Percentiles rank a stretch among this genome's conserved stretches.
Conservation (phyloP, 2,113 vertebrate species). For the Hippocampus guttulatus region DNA sequence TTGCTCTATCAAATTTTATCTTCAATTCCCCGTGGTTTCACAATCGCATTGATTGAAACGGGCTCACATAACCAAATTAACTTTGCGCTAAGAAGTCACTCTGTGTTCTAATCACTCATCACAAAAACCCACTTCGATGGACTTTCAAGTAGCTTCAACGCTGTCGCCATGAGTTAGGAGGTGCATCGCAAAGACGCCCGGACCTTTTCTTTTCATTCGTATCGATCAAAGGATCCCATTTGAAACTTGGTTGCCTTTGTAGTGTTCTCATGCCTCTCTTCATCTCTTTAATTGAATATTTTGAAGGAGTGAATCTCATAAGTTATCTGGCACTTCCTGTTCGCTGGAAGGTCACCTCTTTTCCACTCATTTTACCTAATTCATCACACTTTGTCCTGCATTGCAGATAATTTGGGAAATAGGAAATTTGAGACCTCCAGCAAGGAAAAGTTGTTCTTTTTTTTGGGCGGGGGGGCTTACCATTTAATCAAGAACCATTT, state of each 20-base stretch:
- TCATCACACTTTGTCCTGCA: no score
- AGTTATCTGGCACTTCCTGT: no score
- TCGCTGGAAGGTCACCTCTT: no score
- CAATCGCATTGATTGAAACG: neutral
- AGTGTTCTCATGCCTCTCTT: no score
- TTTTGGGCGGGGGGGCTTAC: no score
- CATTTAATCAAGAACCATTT: no score
- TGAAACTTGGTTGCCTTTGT: neutral
- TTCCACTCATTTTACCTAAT: no score
- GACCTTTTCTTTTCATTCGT: neutral
- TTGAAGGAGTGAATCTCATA: no score
- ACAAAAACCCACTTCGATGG: neutral
- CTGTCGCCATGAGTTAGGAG: neutral
- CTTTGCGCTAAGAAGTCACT: conserved; percentile 9
- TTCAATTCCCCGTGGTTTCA: conserved; percentile 2
- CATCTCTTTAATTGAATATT: no score
- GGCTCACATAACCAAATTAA: conserved; percentile 6
- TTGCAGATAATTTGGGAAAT: no score
- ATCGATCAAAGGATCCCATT: neutral
- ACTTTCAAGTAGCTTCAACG: neutral
- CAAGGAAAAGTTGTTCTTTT: neutral
- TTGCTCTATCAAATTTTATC: conserved; percentile 23
- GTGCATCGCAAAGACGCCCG: neutral
- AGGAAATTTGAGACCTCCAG: neutral
- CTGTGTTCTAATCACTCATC: conserved; percentile 22